Evolutionary conservation across 2,113 vertebrate genomes (phyloP).

Genomic region (Laticauda colubrina): DNA sequence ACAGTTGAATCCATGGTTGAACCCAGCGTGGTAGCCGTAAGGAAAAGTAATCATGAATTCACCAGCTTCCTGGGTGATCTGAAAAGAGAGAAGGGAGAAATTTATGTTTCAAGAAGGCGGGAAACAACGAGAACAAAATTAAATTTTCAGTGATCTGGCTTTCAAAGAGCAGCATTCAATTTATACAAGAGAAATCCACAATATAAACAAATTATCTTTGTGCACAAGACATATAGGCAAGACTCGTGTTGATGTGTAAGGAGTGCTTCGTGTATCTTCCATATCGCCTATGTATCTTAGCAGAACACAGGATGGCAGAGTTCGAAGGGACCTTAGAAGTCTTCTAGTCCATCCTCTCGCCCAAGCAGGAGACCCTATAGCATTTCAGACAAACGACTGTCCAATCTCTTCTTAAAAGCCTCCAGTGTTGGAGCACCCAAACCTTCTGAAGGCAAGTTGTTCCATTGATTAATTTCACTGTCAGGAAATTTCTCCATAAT

Average conservation of each 20-base stretch:
- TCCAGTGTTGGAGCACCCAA: too few species aligned
- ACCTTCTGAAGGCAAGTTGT: too few species aligned
- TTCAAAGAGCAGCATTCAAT: not conserved
- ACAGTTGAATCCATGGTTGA: slow-evolving; percentile 98
- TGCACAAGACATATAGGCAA: not conserved
- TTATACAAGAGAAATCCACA: not conserved
- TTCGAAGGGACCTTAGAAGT: not conserved
- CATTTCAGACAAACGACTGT: too few species aligned
- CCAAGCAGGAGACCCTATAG: too few species aligned
- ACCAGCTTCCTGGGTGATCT: slow-evolving; percentile 96
- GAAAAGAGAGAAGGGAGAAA: not conserved
- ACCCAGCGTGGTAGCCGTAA: slow-evolving; percentile 95
- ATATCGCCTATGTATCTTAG: not conserved
- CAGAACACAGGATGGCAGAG: not conserved
- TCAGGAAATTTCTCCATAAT: too few species aligned
- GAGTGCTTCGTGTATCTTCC: not conserved
- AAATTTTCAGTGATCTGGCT: too few species aligned
- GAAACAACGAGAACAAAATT: not conserved
- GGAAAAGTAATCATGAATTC: slow-evolving; percentile 98
- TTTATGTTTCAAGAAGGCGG: not conserved
- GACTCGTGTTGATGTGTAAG: not conserved
- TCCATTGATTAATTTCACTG: too few species aligned
- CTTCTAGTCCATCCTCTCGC: not conserved
- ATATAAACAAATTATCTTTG: not conserved
- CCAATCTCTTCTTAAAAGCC: too few species aligned